Evolutionary conservation across 2,888 invertebrate species (phyloP).

Genomic region (Pyralis farinalis): DNA sequence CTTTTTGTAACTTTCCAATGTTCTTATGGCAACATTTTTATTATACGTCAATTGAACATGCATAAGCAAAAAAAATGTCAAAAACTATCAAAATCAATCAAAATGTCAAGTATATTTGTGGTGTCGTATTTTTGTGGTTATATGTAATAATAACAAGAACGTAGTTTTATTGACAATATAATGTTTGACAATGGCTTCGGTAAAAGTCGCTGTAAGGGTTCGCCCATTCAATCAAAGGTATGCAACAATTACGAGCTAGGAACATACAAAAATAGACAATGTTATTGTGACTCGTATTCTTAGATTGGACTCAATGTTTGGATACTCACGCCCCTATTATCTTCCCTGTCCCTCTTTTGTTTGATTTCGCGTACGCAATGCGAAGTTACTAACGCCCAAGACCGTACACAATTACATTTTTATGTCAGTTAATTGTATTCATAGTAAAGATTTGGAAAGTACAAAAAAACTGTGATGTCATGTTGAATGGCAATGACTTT

Average conservation of each 20-base stretch:
- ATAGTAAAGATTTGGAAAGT: conserved; percentile 54
- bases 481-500: conserved; percentile 73
- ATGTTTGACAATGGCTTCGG: conserved; percentile 90
- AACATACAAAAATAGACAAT: conserved; percentile 24
- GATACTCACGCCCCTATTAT: conserved; percentile 33
- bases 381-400: conserved; percentile 13
- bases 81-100: no score
- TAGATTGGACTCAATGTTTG: conserved; percentile 31
- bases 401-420: conserved; percentile 8
- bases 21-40: conserved; percentile 11
- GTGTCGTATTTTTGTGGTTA: conserved; percentile 58
- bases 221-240: conserved; percentile 95
- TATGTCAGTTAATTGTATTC: conserved; percentile 12
- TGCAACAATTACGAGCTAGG: conserved; percentile 27
- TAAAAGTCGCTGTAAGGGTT: conserved; percentile 95
- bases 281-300: conserved; percentile 35
- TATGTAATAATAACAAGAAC: conserved; percentile 54
- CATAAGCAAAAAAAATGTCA: no score
- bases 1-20: no score
- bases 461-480: conserved; percentile 75
- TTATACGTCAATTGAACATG: conserved; percentile 14
- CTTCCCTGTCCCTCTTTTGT: conserved; percentile 26
- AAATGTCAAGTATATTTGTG: conserved; percentile 58
- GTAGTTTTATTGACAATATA: conserved; percentile 60
- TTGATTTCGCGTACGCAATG: conserved; percentile 23